Evolutionary conservation across 2,113 vertebrate genomes (phyloP).

Genomic region (Muntiacus reevesi): DNA sequence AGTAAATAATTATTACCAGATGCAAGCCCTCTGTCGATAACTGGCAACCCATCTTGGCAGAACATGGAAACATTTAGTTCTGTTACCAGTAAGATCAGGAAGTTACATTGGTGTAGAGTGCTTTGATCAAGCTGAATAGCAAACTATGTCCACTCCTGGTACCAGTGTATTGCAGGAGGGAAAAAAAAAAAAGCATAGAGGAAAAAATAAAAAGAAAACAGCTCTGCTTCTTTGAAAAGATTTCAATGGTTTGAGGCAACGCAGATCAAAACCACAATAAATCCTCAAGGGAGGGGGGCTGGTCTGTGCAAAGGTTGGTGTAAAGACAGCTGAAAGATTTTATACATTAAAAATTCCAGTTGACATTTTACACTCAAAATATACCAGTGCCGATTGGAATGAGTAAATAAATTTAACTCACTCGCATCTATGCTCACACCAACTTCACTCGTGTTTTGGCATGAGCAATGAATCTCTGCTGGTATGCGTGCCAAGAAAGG

Average conservation of each 20-base stretch:
- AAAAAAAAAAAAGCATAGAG: conserved; percentile 49
- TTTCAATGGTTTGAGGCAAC: conserved; percentile 85
- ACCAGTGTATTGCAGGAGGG: conserved; percentile 67
- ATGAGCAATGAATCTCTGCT: not conserved
- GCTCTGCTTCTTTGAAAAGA: conserved; percentile 82
- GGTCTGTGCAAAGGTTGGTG: conserved; percentile 75
- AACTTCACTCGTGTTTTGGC: conserved; percentile 41
- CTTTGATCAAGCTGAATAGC: conserved; percentile 89
- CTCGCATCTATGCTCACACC: conserved; percentile 71
- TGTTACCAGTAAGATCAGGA: conserved; percentile 87
- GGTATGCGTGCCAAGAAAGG: not conserved
- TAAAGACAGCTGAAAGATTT: conserved; percentile 84
- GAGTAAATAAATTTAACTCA: conserved; percentile 79
- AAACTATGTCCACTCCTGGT: conserved; percentile 75
- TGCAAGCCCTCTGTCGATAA: conserved; percentile 84
- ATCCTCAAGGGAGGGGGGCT: conserved; percentile 78
- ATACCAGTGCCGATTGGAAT: conserved; percentile 71
- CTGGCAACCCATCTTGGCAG: conserved; percentile 85
- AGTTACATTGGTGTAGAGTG: conserved; percentile 83
- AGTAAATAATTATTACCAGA: conserved; percentile 91
- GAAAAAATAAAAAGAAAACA: conserved; percentile 81
- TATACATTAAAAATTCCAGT: conserved; percentile 79
- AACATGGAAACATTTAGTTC: conserved; percentile 90
- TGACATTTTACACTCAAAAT: conserved; percentile 79
- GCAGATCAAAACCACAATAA: conserved; percentile 83